phyloP scores from a whole-genome alignment of 2,888 invertebrate species.

The Pyrgus malvae region DNA sequence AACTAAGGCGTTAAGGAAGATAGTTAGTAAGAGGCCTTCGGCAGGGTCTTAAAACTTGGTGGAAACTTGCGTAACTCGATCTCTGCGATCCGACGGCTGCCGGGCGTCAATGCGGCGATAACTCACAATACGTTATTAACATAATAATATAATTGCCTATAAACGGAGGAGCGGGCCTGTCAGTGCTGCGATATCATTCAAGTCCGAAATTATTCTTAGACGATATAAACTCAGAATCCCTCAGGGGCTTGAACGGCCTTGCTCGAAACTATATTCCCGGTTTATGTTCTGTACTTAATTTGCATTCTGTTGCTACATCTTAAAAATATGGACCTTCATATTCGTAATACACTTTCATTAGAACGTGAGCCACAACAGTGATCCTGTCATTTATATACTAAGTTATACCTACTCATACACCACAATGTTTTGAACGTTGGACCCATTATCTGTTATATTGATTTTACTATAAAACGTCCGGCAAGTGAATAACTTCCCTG shows the following conservation, averaged over 20 bases:
- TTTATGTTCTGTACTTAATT: neutral
- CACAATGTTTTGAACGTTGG: slow-evolving; percentile 59
- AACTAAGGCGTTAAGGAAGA: slow-evolving; percentile 80
- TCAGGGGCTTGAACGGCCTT: slow-evolving; percentile 34
- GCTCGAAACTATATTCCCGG: neutral
- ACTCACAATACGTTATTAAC: slow-evolving; percentile 75
- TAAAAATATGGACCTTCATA: neutral
- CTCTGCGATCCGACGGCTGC: slow-evolving; percentile 56
- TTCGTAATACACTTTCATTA: neutral
- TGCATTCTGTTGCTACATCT: neutral
- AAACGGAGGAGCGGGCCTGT: slow-evolving; percentile 9
- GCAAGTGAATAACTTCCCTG: slow-evolving; percentile 62
- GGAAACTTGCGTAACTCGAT: slow-evolving; percentile 76
- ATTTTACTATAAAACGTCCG: slow-evolving; percentile 73
- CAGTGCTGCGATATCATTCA: slow-evolving; percentile 12
- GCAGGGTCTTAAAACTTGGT: slow-evolving; percentile 77
- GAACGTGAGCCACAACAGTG: too few relatives aligned
- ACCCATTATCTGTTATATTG: slow-evolving; percentile 71
- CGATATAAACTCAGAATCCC: slow-evolving; percentile 44
- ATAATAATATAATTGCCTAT: slow-evolving; percentile 59
- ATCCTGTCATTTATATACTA: too few relatives aligned
- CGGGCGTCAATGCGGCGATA: slow-evolving; percentile 64
- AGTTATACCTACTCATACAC: too few relatives aligned
- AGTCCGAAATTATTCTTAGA: slow-evolving; percentile 7
- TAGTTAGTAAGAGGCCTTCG: slow-evolving; percentile 77